These are phyloP conservation scores for Agelaius phoeniceus DNA, from an alignment of 2,113 vertebrate genomes.

Conservation along the genomic window DNA sequence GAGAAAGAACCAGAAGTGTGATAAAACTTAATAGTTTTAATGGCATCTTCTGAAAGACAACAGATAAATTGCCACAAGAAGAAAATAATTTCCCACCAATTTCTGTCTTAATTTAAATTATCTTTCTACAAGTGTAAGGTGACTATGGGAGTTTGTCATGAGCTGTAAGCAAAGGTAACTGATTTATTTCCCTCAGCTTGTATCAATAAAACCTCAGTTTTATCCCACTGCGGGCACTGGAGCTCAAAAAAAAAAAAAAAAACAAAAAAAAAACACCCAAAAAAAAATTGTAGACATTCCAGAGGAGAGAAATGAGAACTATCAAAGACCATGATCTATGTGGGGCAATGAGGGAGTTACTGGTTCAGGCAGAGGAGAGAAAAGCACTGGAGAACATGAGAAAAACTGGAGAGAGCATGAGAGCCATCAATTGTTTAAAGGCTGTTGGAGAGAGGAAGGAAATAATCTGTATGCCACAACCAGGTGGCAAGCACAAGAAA, in stretches of 20 bases:
- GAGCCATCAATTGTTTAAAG: background rate
- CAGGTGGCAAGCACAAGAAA: background rate
- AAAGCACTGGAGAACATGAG: background rate
- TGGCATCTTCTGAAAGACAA: background rate
- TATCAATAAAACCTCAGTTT: background rate
- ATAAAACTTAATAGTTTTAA: slow-evolving; percentile 17
- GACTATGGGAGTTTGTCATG: background rate
- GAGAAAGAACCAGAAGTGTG: background rate
- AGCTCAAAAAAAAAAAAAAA: background rate
- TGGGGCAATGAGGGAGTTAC: background rate
- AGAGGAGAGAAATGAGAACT: background rate
- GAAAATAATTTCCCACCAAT: background rate
- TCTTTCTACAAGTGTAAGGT: background rate
- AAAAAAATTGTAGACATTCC: background rate
- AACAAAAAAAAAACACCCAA: background rate
- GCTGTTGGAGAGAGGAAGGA: background rate
- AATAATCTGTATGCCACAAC: background rate
- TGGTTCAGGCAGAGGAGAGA: background rate
- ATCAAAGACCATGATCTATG: background rate
- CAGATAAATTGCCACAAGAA: background rate
- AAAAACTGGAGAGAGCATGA: background rate
- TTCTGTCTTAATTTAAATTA: background rate
- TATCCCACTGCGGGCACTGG: background rate
- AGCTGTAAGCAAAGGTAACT: background rate
- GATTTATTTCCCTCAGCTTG: background rate